Percentiles rank a stretch among this genome's conserved stretches.
phyloP scores from a whole-genome alignment of 2,888 invertebrate species.

The Yponomeuta plumbellus region DNA sequence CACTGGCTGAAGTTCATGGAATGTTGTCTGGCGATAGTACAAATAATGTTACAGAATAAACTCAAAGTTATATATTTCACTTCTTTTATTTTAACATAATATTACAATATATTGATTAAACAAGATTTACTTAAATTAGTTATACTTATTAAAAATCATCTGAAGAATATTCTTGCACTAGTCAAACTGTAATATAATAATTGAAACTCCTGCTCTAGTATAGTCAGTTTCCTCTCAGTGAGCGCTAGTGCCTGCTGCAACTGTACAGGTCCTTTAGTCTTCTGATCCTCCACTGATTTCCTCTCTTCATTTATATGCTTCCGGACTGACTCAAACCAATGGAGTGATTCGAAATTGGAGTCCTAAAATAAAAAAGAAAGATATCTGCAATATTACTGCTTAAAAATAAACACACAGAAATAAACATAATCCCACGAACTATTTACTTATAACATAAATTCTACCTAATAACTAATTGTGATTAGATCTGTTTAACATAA shows the following conservation, averaged over 20 bases:
- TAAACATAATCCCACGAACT: neutral
- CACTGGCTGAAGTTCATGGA: constrained; percentile 28
- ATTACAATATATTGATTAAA: constrained; percentile 13
- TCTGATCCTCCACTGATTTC: constrained; percentile 71
- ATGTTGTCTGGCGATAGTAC: constrained; percentile 14
- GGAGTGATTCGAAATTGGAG: constrained; percentile 90
- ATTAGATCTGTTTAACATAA: too few species aligned
- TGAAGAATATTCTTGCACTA: constrained; percentile 97
- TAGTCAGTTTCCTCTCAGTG: constrained; percentile 89
- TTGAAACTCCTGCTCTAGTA: constrained; percentile 87
- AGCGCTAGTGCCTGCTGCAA: constrained; percentile 94
- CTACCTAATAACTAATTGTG: too few species aligned
- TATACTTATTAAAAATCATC: constrained; percentile 49
- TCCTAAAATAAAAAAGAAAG: constrained; percentile 56
- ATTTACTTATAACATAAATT: too few species aligned
- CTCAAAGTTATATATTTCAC: constrained; percentile 6
- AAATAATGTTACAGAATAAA: constrained; percentile 19
- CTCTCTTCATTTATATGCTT: constrained; percentile 83
- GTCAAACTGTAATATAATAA: constrained; percentile 93
- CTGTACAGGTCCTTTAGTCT: constrained; percentile 87
- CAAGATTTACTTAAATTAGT: constrained; percentile 23
- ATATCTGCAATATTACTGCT: too few species aligned
- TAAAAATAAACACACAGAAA: too few species aligned
- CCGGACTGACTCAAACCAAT: constrained; percentile 95
- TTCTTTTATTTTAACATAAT: constrained; percentile 7